phyloP scores from a whole-genome alignment of 2,888 invertebrate species.

The Gari tellinella region DNA sequence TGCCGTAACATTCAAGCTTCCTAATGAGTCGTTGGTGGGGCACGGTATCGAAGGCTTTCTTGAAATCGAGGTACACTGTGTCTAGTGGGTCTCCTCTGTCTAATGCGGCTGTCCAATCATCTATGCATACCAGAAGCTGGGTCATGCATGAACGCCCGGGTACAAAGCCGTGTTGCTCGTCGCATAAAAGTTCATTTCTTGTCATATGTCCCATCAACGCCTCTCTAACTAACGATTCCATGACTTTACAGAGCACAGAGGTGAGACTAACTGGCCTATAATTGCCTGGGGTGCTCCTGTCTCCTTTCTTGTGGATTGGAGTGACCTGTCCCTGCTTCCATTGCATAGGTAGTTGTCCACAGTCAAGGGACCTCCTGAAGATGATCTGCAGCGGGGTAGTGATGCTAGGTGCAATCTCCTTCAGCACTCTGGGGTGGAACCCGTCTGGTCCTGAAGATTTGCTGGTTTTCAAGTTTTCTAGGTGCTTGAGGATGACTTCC shows the following conservation, averaged over 20 bases:
- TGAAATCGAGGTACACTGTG: too few species aligned
- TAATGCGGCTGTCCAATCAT: too few species aligned
- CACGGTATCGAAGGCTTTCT: too few species aligned
- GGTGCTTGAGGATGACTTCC: not conserved
- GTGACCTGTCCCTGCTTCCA: conserved; percentile 11
- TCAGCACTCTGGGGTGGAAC: conserved; percentile 14
- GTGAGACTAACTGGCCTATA: conserved; percentile 29
- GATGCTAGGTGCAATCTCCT: conserved; percentile 1
- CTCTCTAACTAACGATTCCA: too few species aligned
- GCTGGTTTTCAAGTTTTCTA: not conserved
- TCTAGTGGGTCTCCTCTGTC: too few species aligned
- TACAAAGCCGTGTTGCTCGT: too few species aligned
- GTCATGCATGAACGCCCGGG: too few species aligned
- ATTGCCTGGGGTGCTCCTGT: conserved; percentile 17
- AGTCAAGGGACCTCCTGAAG: not conserved
- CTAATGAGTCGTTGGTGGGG: too few species aligned
- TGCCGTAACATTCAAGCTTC: too few species aligned
- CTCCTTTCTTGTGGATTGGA: conserved; percentile 24
- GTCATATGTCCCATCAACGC: too few species aligned
- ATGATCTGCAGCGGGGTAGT: not conserved
- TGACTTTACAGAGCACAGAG: conserved; percentile 14
- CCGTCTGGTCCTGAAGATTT: conserved; percentile 17
- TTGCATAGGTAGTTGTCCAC: not conserved
- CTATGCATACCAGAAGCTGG: too few species aligned
- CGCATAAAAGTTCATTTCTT: too few species aligned